A percentile compares a stretch with the other conserved stretches of the same genome.
Conservation (phyloP, 2,797 vertebrate genomes). For the Podargus strigoides region DNA sequence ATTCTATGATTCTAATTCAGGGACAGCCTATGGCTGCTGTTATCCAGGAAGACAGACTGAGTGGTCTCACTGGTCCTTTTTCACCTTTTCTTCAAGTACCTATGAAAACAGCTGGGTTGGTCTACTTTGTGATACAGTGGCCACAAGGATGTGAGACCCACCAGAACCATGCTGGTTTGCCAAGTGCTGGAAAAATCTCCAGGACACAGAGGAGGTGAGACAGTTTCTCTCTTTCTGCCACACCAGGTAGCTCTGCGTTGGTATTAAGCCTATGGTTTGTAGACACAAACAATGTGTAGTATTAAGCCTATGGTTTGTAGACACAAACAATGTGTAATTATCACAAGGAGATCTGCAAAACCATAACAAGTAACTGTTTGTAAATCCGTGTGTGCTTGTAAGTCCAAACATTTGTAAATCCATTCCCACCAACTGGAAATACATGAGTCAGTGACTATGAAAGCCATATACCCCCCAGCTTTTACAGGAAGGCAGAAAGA, state of each 20-base stretch:
- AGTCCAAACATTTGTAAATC: background rate
- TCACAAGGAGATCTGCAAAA: background rate
- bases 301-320: background rate
- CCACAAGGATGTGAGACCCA: background rate
- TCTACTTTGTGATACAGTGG: fast-evolving
- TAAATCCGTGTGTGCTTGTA: background rate
- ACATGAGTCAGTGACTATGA: background rate
- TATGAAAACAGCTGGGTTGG: background rate
- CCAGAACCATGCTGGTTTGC: background rate
- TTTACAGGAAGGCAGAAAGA: background rate
- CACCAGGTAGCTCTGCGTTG: fast-evolving
- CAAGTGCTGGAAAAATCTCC: background rate
- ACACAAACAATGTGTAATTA: background rate
- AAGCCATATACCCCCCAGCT: background rate
- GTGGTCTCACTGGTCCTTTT: background rate
- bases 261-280: background rate
- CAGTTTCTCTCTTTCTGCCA: background rate
- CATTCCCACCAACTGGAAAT: background rate
- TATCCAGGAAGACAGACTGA: background rate
- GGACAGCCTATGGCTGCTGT: background rate
- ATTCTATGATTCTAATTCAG: no score
- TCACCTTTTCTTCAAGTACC: background rate
- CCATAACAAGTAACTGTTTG: background rate
- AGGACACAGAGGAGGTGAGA: background rate
- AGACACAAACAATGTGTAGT: background rate